Evolutionary conservation across 2,888 invertebrate genomes (phyloP).

Genomic region (Eupithecia inturbata): DNA sequence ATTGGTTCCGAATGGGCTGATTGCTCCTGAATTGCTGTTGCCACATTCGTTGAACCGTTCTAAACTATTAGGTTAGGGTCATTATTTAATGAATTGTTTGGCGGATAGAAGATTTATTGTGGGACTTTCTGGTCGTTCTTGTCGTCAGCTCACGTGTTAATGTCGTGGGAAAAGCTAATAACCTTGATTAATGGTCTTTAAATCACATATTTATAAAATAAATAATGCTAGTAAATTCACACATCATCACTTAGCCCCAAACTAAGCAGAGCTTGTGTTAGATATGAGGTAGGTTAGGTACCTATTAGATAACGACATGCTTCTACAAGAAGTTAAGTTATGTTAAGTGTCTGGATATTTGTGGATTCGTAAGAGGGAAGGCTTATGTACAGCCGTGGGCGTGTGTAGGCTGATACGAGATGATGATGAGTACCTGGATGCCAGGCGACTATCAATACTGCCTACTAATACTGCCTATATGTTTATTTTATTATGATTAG

Average conservation of each 20-base stretch:
- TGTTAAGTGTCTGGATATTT: too few relatives aligned
- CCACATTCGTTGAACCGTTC: slow-evolving; percentile 41
- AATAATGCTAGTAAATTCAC: too few relatives aligned
- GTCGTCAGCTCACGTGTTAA: neutral
- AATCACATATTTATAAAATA: neutral
- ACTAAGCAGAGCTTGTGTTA: too few relatives aligned
- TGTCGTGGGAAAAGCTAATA: slow-evolving; percentile 1
- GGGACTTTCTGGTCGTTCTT: slow-evolving; percentile 15
- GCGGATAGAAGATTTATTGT: slow-evolving; percentile 34
- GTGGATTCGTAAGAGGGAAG: too few relatives aligned
- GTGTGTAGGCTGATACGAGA: too few relatives aligned
- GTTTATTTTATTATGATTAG: too few relatives aligned
- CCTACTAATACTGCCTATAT: neutral
- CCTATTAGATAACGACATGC: neutral
- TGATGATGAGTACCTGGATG: neutral
- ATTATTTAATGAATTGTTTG: slow-evolving; percentile 40
- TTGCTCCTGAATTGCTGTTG: slow-evolving; percentile 42
- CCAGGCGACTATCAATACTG: neutral
- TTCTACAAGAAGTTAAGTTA: too few relatives aligned
- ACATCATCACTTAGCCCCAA: too few relatives aligned
- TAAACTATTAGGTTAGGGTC: slow-evolving; percentile 41
- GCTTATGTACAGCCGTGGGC: too few relatives aligned
- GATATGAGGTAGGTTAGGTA: too few relatives aligned
- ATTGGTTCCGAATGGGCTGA: slow-evolving; percentile 43
- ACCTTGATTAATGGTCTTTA: neutral